Conservation (phyloP, 2,888 invertebrate genomes). For the Rhagonycha fulva region DNA sequence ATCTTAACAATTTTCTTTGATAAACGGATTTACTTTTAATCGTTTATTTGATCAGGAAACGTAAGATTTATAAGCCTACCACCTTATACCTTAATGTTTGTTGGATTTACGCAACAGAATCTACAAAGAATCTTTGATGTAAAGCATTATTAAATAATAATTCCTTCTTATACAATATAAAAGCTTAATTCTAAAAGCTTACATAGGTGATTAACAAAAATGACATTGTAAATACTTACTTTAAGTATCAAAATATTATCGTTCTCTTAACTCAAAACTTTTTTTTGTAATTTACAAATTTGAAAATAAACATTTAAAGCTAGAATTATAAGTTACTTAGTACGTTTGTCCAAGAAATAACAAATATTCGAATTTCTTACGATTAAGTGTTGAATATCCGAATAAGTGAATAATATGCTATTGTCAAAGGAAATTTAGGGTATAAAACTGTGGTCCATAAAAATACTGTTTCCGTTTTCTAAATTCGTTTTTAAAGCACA, state of each 20-base stretch:
- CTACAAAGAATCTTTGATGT: background rate
- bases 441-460: background rate
- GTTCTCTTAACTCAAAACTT: background rate
- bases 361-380: background rate
- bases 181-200: background rate
- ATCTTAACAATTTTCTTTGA: constrained; percentile 24
- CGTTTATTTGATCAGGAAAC: constrained; percentile 9
- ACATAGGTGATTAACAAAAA: background rate
- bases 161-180: background rate
- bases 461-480: background rate
- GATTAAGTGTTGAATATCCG: background rate
- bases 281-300: too few species aligned
- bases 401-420: background rate
- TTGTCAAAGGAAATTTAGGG: background rate
- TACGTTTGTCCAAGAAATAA: too few species aligned
- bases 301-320: too few species aligned
- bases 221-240: background rate
- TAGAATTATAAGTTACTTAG: too few species aligned
- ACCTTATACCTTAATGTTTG: background rate
- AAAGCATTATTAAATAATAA: background rate
- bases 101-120: background rate
- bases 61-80: constrained; percentile 10
- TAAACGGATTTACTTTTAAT: constrained; percentile 23
- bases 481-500: constrained; percentile 1
- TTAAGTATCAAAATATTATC: background rate